These are phyloP conservation scores for Microplitis deprimator DNA, from an alignment of 2,888 invertebrate genomes.

Conservation along the genomic window DNA sequence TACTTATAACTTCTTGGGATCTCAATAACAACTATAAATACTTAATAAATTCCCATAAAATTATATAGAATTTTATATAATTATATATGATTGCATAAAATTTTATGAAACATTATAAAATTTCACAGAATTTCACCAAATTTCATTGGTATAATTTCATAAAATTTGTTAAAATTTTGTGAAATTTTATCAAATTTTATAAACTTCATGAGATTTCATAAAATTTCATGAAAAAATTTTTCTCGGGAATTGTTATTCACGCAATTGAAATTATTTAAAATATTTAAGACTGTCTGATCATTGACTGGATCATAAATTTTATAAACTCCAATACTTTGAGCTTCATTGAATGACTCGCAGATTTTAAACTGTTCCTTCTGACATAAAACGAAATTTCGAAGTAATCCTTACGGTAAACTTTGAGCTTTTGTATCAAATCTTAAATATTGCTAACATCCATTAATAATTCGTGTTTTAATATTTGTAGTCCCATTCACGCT, in stretches of 20 bases:
- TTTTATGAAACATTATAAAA: too few species aligned
- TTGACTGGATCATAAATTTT: not conserved
- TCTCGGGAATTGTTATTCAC: not conserved
- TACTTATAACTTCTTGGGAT: too few species aligned
- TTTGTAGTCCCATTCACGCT: conserved; percentile 45
- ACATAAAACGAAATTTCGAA: not conserved
- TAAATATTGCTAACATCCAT: conserved; percentile 33
- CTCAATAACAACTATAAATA: too few species aligned
- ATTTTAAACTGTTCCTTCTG: conserved; percentile 10
- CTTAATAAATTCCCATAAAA: too few species aligned
- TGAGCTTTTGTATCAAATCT: conserved; percentile 3
- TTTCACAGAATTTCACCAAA: too few species aligned
- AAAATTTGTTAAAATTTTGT: too few species aligned
- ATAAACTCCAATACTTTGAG: conserved; percentile 4
- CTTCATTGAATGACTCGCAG: not conserved
- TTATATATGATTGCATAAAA: too few species aligned
- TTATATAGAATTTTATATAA: too few species aligned
- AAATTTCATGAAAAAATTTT: too few species aligned
- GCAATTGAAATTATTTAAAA: not conserved
- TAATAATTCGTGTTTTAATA: conserved; percentile 45
- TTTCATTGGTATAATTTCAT: too few species aligned
- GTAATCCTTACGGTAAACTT: not conserved
- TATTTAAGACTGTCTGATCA: not conserved
- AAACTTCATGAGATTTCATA: too few species aligned
- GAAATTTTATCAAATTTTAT: too few species aligned